Base-by-base conservation (phyloP, 2,113 vertebrate species). In the Enhydra lutris region DNA sequence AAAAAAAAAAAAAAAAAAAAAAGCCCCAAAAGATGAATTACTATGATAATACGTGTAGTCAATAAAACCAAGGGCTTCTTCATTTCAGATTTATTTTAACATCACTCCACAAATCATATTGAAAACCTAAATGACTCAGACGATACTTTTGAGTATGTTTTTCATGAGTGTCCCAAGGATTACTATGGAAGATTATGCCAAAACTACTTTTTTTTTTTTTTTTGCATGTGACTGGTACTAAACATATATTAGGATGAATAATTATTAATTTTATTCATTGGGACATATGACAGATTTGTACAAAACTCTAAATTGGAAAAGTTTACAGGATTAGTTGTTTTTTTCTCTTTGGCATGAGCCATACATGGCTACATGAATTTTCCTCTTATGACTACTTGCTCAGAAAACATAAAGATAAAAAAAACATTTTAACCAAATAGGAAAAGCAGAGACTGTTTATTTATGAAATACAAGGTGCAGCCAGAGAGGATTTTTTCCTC, bases 361-460 rank as follows among this genome's bases (percentile, higher is more conserved):
- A 73, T 61, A 67, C 45, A 42, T 36, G 31, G 73, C 42, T 93
- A 74, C 10, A 61, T 92, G 47, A 94, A 73, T 90, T 97, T 94
- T 90, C 74, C 69, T 82, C 95, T 96, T 94, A 21, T 84, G 81
- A 50, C 55, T 92, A 94, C 74, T 87, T 92, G 52, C n/a, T 96
- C 93, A 95, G 42, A 87, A 95, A 93, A 83, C 26, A 91, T 20
- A 92, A 96, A 92, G 50, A 89, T 93, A 95, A 89, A 95, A 89
- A 89, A 85, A 50, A 14, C 52, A 81, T 83, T 92, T 86, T 80
- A 20, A 87, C 4, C 21, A 88, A 96, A 50, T 7, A 82, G 20
- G 61, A 95, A 96, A 96, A 83, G 26, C 13, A 95, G 69, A 50
- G 24, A 6, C 36, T 73, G 47, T 81, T 90, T 89, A 83, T 67